Evolutionary conservation across 2,888 invertebrate genomes (phyloP), one percentile per base, ranked within the genome.

Genomic region (Heliconius erato): DNA sequence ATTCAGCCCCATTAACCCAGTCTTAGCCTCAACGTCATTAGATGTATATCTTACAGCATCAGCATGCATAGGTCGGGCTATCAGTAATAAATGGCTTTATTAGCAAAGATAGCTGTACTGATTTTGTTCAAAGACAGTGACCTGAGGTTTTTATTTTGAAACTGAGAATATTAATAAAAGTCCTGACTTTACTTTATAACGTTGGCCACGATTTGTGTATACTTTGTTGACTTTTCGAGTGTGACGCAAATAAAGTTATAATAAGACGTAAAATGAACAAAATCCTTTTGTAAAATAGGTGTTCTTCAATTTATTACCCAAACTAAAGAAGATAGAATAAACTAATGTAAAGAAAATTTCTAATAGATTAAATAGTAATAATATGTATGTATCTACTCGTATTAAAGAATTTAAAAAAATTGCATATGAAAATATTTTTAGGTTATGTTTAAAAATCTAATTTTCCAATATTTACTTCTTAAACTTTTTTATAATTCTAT

Each of bases 401-500:
- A 40, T 40, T 11, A 40, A 40, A 40, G 9, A 11, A 35, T 35
- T 35, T 9, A 11, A 11, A 11, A 2, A 40, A 40, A 40, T 40
- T 40, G 40, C 40, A 11, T 40, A 40, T 40, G 9, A 40, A 40
- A 40, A 40, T 40, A 40, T 40, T 40, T 32, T 32, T 32, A 40
- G 1, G 40, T 40, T 40, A 32, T 32, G 32, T 32, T 40, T 11
- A 40, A 71, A 23, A 35, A 14, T 12, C 14, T n/a, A n/a, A 23
- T 49, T 74, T 32, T 23, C 28, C 6, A 59, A 35, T 28, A 5
- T 32, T 59, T 11, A 9, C 23, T 59, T 35, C 28, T 79, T 78
- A 82, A 79, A 69, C 26, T 49, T 3, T 9, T 26, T 76, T 40
- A n/a, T 85, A 91, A 80, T 85, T 90, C 93, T 89, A 84, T 82